A percentile compares a stretch with the other conserved stretches of the same genome.
Evolutionary conservation across 2,113 vertebrate species (phyloP).

Genomic region (Pygoscelis adeliae): DNA sequence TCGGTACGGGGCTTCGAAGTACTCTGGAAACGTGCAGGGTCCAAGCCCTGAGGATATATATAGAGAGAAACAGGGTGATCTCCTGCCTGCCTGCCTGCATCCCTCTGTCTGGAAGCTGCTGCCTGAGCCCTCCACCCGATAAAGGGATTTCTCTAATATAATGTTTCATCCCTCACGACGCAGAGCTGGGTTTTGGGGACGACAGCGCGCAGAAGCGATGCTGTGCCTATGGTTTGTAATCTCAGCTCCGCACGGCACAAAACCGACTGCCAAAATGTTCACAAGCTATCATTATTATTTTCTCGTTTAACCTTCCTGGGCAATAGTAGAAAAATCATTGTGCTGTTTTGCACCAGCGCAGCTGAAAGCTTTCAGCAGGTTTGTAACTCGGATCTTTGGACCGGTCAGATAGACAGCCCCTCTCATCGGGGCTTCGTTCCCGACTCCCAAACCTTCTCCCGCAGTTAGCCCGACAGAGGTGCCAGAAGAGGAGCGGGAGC

Average conservation of each 20-base stretch:
- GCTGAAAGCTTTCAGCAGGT: background rate
- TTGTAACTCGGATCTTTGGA: background rate
- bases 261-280: background rate
- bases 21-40: background rate
- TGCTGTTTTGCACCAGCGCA: background rate
- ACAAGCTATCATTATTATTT: background rate
- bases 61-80: background rate
- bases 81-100: background rate
- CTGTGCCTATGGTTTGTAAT: background rate
- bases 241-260: background rate
- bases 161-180: background rate
- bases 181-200: background rate
- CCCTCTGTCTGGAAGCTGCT: background rate
- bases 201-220: accelerated
- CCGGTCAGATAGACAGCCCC: too few relatives aligned
- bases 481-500: background rate
- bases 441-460: background rate
- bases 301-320: background rate
- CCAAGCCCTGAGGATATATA: background rate
- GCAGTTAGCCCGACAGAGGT: accelerated
- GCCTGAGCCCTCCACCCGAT: background rate
- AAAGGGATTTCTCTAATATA: background rate
- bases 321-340: background rate
- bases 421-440: background rate
- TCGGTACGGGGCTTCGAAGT: accelerated